Evolutionary conservation across 2,113 vertebrate species (phyloP).

Genomic region (Condylura cristata): DNA sequence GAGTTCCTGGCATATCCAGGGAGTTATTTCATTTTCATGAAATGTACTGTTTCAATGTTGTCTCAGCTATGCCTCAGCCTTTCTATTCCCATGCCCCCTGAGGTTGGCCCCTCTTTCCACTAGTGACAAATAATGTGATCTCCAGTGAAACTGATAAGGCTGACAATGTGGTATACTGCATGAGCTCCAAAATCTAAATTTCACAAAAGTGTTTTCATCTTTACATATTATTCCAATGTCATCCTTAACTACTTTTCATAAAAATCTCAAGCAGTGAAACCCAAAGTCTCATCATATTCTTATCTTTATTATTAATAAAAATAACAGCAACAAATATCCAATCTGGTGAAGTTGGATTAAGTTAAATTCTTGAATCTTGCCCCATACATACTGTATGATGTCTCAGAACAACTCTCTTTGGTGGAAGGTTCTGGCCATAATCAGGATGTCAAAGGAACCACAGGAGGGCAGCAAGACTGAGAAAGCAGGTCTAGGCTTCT

Average conservation of each 20-base stretch:
- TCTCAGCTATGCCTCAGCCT: background rate
- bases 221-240: background rate
- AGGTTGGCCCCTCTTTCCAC: background rate
- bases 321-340: background rate
- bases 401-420: background rate
- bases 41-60: background rate
- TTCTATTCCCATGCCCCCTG: background rate
- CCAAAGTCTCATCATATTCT: background rate
- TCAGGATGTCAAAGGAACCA: background rate
- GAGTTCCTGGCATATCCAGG: background rate
- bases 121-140: background rate
- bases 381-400: background rate
- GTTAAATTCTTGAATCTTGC: background rate
- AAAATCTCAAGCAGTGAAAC: background rate
- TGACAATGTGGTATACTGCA: background rate
- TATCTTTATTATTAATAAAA: background rate
- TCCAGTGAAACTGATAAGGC: background rate
- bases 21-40: background rate
- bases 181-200: background rate
- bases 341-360: too few relatives aligned
- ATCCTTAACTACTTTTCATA: background rate
- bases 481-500: background rate
- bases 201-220: background rate
- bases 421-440: background rate
- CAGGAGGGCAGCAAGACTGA: background rate